These are phyloP conservation scores for Mythimna pallens DNA, from an alignment of 2,888 invertebrate species.

Conservation along the genomic window DNA sequence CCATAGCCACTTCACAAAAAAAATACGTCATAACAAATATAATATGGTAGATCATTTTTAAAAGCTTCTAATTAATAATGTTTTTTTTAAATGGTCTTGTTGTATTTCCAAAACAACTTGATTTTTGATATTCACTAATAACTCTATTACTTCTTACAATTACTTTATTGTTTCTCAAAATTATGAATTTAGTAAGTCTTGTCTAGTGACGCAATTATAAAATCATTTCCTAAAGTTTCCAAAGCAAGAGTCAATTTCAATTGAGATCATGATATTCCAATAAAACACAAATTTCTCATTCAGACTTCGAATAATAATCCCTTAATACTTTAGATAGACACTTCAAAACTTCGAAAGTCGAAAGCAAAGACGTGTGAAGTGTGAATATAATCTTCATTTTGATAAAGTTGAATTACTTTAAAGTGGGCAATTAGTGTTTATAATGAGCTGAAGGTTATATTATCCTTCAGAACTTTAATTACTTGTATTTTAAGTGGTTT, in stretches of 20 bases:
- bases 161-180: neutral
- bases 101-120: no score
- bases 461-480: neutral
- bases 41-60: no score
- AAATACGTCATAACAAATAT: no score
- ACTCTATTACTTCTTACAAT: no score
- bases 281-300: slow-evolving; percentile 36
- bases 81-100: no score
- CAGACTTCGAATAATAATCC: slow-evolving; percentile 22
- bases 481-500: no score
- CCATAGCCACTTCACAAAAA: no score
- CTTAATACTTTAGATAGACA: slow-evolving; percentile 24
- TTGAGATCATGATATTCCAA: slow-evolving; percentile 26
- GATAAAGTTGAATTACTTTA: slow-evolving; percentile 13
- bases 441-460: slow-evolving; percentile 5
- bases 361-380: slow-evolving; percentile 37
- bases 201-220: slow-evolving; percentile 14
- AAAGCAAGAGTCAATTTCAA: slow-evolving; percentile 13
- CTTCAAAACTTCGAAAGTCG: slow-evolving; percentile 33
- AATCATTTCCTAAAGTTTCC: slow-evolving; percentile 29
- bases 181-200: neutral
- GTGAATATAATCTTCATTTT: slow-evolving; percentile 25
- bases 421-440: slow-evolving; percentile 8
- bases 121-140: no score
- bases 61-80: no score